Conservation (phyloP, 2,888 invertebrate species). For the Eupithecia tripunctaria region DNA sequence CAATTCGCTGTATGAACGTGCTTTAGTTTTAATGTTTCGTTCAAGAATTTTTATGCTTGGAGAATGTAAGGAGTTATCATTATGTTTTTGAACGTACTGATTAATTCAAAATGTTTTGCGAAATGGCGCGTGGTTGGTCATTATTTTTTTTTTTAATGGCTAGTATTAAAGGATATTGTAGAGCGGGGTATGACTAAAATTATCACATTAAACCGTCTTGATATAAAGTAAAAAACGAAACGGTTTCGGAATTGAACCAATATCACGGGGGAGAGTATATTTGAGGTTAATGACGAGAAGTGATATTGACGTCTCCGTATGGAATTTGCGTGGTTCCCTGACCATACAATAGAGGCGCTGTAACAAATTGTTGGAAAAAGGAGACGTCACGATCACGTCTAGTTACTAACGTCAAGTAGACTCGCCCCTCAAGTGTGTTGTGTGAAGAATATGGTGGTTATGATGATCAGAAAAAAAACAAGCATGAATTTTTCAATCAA, state of each 20-base stretch:
- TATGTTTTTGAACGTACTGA: constrained; percentile 45
- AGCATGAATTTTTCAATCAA: neutral
- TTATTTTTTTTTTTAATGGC: constrained; percentile 15
- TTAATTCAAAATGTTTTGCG: constrained; percentile 41
- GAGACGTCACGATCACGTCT: no score
- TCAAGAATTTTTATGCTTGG: constrained; percentile 56
- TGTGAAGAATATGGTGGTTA: neutral
- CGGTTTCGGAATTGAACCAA: neutral
- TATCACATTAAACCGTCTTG: neutral
- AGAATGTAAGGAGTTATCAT: constrained; percentile 50
- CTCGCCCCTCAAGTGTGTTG: neutral
- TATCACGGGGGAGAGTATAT: no score
- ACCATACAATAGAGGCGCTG: no score
- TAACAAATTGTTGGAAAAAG: no score
- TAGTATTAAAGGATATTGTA: neutral
- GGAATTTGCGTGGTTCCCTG: no score
- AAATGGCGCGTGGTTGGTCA: constrained; percentile 25
- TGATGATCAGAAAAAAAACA: neutral
- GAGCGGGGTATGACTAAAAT: neutral
- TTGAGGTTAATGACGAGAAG: no score
- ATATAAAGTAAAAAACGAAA: neutral
- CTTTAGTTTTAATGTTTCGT: constrained; percentile 48
- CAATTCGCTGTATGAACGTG: constrained; percentile 26
- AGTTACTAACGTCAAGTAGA: no score
- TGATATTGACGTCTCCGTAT: no score